Conservation (phyloP, 2,888 invertebrate species). For the Nebria salina region DNA sequence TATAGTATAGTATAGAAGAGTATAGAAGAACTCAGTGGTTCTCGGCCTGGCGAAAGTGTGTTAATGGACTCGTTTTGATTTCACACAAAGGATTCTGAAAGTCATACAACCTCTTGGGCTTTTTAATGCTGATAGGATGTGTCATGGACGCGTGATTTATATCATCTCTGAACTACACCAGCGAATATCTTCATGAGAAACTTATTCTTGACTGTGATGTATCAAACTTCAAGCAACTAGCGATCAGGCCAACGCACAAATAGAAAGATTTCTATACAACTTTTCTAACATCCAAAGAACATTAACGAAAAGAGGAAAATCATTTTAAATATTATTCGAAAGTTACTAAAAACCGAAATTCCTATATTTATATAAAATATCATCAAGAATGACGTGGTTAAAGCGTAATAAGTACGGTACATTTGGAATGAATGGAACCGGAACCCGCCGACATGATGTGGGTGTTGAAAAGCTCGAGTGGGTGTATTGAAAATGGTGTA, state of each 20-base stretch:
- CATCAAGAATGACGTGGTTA: too few relatives aligned
- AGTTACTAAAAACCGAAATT: too few relatives aligned
- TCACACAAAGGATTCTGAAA: slow-evolving; percentile 11
- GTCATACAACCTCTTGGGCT: slow-evolving; percentile 11
- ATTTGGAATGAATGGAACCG: not conserved
- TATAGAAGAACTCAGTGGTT: not conserved
- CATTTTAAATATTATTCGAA: too few relatives aligned
- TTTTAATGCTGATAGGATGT: not conserved
- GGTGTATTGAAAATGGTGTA: not conserved
- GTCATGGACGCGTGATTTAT: slow-evolving; percentile 1
- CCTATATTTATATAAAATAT: too few relatives aligned
- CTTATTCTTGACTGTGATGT: not conserved
- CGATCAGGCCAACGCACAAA: not conserved
- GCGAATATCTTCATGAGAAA: not conserved
- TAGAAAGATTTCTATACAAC: not conserved
- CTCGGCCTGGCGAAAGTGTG: slow-evolving; percentile 2
- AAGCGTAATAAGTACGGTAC: not conserved
- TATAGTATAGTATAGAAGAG: not conserved
- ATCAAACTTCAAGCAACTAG: not conserved
- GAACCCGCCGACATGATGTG: not conserved
- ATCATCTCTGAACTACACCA: not conserved
- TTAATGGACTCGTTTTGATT: slow-evolving; percentile 1
- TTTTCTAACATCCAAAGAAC: too few relatives aligned
- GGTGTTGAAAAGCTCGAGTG: not conserved
- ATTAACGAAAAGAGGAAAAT: too few relatives aligned